Percentiles rank a stretch among this genome's conserved stretches.
phyloP scores from a whole-genome alignment of 2,797 vertebrate genomes.

The Mormyrops boulengeri region DNA sequence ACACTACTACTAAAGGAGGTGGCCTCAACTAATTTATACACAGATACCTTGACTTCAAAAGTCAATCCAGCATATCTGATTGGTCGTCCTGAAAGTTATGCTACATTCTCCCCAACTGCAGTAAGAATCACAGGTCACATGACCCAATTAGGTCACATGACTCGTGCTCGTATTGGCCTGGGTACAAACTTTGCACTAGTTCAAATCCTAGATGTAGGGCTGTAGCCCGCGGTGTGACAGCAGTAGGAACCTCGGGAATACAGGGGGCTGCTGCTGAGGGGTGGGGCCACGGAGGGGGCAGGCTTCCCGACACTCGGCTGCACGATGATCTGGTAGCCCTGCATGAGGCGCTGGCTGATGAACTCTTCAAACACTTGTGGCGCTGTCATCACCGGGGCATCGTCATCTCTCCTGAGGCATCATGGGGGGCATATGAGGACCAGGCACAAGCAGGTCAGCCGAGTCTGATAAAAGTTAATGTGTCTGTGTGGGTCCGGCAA shows the following conservation, averaged over 20 bases:
- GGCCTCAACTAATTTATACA: background rate
- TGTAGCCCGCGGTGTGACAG: background rate
- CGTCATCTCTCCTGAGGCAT: conserved; percentile 79
- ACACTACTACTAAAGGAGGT: background rate
- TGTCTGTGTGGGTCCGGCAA: background rate
- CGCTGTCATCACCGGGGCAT: conserved; percentile 79
- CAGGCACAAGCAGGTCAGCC: background rate
- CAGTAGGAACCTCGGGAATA: conserved; percentile 76
- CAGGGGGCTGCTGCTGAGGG: conserved; percentile 91
- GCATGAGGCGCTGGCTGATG: conserved; percentile 95
- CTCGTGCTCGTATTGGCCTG: background rate
- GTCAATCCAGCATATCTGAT: background rate
- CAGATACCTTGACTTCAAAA: background rate
- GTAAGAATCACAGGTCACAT: background rate
- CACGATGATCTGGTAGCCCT: conserved; percentile 96
- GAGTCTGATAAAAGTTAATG: background rate
- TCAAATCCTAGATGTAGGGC: background rate
- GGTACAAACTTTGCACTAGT: background rate
- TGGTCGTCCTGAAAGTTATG: background rate
- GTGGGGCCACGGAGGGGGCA: conserved; percentile 59
- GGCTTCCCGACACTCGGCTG: conserved; percentile 75
- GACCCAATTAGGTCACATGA: background rate
- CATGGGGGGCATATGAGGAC: background rate
- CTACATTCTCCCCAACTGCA: background rate
- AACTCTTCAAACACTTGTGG: conserved; percentile 97